These are phyloP conservation scores for Halcyon malimbica DNA, from an alignment of 2,113 vertebrate species.

Conservation along the genomic window DNA sequence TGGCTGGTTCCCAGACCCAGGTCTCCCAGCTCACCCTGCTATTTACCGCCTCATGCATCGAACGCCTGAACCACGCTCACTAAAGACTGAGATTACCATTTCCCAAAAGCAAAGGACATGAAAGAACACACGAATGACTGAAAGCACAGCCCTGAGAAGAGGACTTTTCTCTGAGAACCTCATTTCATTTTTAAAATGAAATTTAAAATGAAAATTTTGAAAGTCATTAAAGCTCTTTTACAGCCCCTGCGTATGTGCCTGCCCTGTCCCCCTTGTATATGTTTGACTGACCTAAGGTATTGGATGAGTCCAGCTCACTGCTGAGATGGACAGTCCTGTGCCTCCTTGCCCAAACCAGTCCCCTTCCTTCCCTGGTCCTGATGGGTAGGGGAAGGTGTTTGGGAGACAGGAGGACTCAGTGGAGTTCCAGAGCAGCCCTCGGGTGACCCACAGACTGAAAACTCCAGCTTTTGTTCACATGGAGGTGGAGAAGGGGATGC, in stretches of 20 bases:
- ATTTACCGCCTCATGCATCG: not conserved
- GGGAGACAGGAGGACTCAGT: not conserved
- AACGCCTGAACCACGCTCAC: too few species aligned
- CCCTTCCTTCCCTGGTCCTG: fast-evolving
- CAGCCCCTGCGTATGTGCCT: not conserved
- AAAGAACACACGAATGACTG: not conserved
- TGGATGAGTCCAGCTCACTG: not conserved
- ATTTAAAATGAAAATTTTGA: not conserved
- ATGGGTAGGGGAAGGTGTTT: not conserved
- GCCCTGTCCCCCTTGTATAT: fast-evolving
- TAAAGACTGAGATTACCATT: not conserved
- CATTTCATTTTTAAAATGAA: not conserved
- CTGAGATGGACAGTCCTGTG: fast-evolving
- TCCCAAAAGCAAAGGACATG: not conserved
- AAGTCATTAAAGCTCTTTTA: not conserved
- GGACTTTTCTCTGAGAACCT: not conserved
- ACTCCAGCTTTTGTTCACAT: not conserved
- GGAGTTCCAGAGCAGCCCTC: not conserved
- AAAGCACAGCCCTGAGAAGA: not conserved
- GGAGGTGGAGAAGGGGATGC: not conserved
- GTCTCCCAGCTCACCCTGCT: too few species aligned
- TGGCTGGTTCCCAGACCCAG: fast-evolving
- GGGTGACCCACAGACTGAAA: not conserved
- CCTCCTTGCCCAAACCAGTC: not conserved
- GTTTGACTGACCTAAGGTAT: not conserved